A percentile compares a stretch with the other conserved stretches of the same genome.
Conservation (phyloP, 1,140 invertebrate species). For the Lineus longissimus region DNA sequence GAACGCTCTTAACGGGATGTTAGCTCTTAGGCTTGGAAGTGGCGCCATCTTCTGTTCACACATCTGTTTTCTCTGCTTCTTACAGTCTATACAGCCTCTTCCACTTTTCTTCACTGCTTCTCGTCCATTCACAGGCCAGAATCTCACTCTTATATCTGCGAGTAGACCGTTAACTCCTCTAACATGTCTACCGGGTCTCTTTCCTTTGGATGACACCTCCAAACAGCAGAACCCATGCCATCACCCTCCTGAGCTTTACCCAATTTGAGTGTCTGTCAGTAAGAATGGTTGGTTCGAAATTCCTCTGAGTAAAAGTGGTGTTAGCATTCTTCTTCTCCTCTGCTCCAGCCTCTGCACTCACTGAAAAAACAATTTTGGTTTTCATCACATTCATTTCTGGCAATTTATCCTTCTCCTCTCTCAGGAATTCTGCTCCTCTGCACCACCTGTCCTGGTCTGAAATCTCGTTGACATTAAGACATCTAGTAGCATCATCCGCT, state of each 20-base stretch:
- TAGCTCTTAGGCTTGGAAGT: background rate
- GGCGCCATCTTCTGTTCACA: background rate
- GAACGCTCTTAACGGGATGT: background rate
- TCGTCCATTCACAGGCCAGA: background rate
- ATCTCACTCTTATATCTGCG: background rate
- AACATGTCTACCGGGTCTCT: background rate
- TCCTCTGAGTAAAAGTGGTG: background rate
- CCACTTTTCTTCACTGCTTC: background rate
- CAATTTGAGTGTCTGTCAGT: conserved; percentile 7
- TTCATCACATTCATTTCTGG: background rate
- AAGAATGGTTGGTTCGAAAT: background rate
- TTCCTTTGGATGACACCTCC: conserved; percentile 7
- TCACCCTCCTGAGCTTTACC: conserved; percentile 7
- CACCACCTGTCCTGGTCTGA: background rate
- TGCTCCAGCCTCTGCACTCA: background rate
- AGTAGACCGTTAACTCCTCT: background rate
- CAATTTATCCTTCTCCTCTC: background rate
- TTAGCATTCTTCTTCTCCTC: background rate
- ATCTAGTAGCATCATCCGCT: background rate
- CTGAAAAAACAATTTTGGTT: no score
- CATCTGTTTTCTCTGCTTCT: background rate
- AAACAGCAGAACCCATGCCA: conserved; percentile 14
- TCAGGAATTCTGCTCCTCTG: background rate
- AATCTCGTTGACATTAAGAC: background rate
- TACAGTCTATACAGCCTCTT: background rate